Conservation (phyloP, 2,888 invertebrate species). For the Cybosia mesomella region DNA sequence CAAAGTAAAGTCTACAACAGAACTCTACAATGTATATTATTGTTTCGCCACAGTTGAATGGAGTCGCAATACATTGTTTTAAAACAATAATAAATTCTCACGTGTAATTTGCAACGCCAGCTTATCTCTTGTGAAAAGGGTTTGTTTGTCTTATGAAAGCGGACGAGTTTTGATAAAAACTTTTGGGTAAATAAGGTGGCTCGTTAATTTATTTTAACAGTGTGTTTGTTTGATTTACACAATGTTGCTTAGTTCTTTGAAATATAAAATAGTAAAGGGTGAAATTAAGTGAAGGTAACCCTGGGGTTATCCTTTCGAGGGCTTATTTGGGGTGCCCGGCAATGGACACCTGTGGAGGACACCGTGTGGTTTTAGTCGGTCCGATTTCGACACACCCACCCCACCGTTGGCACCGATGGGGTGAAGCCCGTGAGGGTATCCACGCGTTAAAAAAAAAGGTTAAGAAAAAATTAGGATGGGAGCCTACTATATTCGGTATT, state of each 20-base stretch:
- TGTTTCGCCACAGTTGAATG: conserved; percentile 24
- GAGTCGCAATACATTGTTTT: conserved; percentile 31
- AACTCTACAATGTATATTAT: conserved; percentile 18
- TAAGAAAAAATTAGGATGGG: background rate
- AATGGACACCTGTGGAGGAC: too few relatives aligned
- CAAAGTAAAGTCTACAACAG: background rate
- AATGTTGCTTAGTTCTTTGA: conserved; percentile 2
- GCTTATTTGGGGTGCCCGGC: too few relatives aligned
- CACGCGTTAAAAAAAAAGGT: too few relatives aligned
- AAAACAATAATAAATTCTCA: conserved; percentile 31
- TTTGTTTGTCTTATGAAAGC: conserved; percentile 35
- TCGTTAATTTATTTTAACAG: conserved; percentile 13
- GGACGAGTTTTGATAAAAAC: conserved; percentile 22
- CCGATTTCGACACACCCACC: too few relatives aligned
- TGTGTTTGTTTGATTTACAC: conserved; percentile 11
- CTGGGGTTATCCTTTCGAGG: too few relatives aligned
- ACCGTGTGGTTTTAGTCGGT: too few relatives aligned
- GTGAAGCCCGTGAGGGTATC: too few relatives aligned
- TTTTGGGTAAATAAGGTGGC: conserved; percentile 15
- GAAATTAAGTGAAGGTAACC: background rate
- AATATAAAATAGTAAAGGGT: background rate
- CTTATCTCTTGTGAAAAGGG: conserved; percentile 27
- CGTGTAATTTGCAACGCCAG: conserved; percentile 28
- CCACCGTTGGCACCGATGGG: too few relatives aligned
- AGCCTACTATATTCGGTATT: background rate